Conservation (phyloP, 2,888 invertebrate species). For the Ptychoptera albimana region DNA sequence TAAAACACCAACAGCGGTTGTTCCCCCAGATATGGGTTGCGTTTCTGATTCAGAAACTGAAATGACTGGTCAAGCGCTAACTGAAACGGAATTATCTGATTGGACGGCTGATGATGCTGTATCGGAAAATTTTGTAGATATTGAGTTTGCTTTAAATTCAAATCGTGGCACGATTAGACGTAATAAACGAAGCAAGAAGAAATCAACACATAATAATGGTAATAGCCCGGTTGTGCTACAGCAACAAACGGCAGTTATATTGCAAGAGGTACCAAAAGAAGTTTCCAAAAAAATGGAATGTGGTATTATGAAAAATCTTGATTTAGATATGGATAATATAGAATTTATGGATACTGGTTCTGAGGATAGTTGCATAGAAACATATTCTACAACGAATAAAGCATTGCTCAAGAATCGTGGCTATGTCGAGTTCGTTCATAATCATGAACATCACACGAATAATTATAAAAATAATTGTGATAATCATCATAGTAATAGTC, state of each 20-base stretch:
- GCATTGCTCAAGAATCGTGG: slow-evolving; percentile 42
- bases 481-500: slow-evolving; percentile 15
- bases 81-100: slow-evolving; percentile 78
- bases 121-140: slow-evolving; percentile 56
- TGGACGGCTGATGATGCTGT: slow-evolving; percentile 73
- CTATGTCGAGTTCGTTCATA: slow-evolving; percentile 45
- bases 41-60: slow-evolving; percentile 57
- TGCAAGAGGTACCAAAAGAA: slow-evolving; percentile 8
- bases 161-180: slow-evolving; percentile 30
- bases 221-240: neutral
- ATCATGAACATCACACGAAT: neutral
- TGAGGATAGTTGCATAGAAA: slow-evolving; percentile 57
- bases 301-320: slow-evolving; percentile 32
- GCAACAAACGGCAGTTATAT: too few species aligned
- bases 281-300: slow-evolving; percentile 25
- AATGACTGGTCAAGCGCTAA: slow-evolving; percentile 52
- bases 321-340: slow-evolving; percentile 58
- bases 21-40: slow-evolving; percentile 1
- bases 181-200: slow-evolving; percentile 24
- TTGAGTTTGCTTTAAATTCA: slow-evolving; percentile 41
- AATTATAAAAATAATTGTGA: slow-evolving; percentile 1
- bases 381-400: slow-evolving; percentile 36
- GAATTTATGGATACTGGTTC: slow-evolving; percentile 80
- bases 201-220: neutral
- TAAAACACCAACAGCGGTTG: slow-evolving; percentile 27